These are phyloP conservation scores for Ploceus nigricollis DNA, from an alignment of 2,113 vertebrate genomes.

Conservation along the genomic window DNA sequence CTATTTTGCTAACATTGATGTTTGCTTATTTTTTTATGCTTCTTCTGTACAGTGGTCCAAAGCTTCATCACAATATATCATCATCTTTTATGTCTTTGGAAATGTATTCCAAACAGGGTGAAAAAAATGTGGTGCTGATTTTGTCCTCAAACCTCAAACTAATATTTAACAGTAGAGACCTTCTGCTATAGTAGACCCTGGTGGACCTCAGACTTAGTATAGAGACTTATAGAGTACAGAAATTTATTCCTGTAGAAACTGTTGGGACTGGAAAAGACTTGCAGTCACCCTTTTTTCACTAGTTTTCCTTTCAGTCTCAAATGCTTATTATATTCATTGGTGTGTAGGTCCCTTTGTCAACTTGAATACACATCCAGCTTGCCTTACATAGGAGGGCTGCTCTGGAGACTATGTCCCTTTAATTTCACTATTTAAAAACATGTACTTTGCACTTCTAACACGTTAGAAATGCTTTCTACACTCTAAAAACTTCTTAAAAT, in stretches of 20 bases:
- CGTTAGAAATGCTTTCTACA: background rate
- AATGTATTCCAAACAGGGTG: background rate
- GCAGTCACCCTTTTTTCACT: background rate
- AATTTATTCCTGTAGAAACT: background rate
- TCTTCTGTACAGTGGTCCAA: background rate
- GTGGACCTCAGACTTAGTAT: background rate
- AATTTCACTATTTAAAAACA: background rate
- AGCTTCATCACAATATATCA: background rate
- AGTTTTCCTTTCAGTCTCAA: background rate
- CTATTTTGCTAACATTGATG: conserved; percentile 63
- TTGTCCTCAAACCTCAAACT: background rate
- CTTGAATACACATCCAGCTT: background rate
- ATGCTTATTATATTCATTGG: background rate
- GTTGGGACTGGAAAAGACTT: background rate
- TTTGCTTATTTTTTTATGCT: conserved; percentile 56
- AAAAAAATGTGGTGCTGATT: background rate
- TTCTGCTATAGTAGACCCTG: background rate
- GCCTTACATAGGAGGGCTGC: background rate
- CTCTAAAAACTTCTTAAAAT: background rate
- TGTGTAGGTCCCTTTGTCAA: background rate
- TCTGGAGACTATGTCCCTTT: background rate
- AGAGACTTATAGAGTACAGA: background rate
- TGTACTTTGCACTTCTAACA: background rate
- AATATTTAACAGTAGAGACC: background rate
- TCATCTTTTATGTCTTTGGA: background rate